Conservation (phyloP, 2,797 vertebrate genomes). For the Cyclura pinguis region DNA sequence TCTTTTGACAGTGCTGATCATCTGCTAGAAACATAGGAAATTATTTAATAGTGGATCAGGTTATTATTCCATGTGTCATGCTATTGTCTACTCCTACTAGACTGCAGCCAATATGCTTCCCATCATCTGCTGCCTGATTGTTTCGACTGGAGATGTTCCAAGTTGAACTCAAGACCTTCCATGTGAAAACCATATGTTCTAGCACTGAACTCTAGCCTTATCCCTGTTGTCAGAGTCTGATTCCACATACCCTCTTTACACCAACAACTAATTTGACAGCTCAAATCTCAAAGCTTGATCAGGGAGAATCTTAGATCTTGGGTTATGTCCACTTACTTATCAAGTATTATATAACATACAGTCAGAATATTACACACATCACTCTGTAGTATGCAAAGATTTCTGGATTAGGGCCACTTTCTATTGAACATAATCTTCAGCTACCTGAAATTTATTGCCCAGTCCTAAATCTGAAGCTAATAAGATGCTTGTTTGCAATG, state of each 20-base stretch:
- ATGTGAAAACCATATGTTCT: not conserved
- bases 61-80: too few relatives aligned
- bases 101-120: not conserved
- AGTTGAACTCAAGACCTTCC: not conserved
- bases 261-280: too few relatives aligned
- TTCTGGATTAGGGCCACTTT: not conserved
- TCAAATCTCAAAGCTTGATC: not conserved
- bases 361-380: not conserved
- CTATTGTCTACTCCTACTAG: not conserved
- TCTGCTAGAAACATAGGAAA: too few relatives aligned
- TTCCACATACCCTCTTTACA: not conserved
- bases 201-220: not conserved
- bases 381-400: fast-evolving
- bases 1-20: not conserved
- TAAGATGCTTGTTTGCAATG: conserved; percentile 12
- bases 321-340: fast-evolving
- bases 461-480: conserved; percentile 2
- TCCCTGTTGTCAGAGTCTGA: not conserved
- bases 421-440: not conserved
- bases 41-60: too few relatives aligned
- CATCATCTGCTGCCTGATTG: not conserved
- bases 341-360: not conserved
- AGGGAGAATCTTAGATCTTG: not conserved
- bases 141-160: not conserved
- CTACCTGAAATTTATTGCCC: not conserved